Conservation (phyloP, 2,113 vertebrate genomes). For the Neogale vison region DNA sequence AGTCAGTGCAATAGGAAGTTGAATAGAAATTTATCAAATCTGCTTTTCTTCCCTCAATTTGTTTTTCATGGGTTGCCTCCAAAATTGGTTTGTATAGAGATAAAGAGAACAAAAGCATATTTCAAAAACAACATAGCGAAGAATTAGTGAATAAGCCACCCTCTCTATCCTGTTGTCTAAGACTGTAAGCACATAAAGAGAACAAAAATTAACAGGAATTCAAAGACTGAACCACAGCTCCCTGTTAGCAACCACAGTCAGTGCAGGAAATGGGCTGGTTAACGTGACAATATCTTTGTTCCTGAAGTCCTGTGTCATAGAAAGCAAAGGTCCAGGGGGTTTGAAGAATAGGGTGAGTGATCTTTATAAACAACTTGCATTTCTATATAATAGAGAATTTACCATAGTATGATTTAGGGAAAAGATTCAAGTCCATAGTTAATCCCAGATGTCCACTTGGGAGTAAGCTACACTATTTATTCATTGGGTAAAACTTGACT, state of each 20-base stretch:
- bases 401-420: background rate
- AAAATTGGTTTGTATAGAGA: background rate
- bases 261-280: background rate
- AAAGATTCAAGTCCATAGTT: background rate
- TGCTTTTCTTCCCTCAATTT: background rate
- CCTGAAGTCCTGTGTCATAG: background rate
- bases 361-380: constrained; percentile 42
- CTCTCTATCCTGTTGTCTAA: background rate
- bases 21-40: background rate
- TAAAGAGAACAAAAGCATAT: background rate
- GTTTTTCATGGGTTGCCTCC: background rate
- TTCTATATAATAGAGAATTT: background rate
- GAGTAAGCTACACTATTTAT: background rate
- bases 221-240: background rate
- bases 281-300: background rate
- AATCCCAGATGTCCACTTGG: background rate
- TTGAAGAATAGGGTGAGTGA: background rate
- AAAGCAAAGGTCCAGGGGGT: background rate
- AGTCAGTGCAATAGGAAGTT: background rate
- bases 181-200: background rate
- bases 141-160: background rate
- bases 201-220: constrained; percentile 32
- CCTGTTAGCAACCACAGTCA: background rate
- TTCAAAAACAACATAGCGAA: constrained; percentile 35
- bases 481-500: constrained; percentile 16